Evolutionary conservation across 2,113 vertebrate genomes (phyloP).

Genomic region (Tor tambroides): DNA sequence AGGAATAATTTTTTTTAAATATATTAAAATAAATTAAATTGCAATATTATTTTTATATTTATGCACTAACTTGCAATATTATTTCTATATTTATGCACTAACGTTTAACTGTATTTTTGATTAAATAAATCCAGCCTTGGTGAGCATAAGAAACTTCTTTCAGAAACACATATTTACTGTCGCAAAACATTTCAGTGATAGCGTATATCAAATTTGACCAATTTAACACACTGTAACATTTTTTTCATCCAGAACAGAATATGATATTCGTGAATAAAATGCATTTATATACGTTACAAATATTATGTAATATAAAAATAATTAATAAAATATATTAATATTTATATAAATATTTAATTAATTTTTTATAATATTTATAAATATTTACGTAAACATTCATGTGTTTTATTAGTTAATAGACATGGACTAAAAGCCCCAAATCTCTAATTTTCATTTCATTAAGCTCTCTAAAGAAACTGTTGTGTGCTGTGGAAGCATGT

Average conservation of each 20-base stretch:
- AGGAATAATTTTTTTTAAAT: neutral
- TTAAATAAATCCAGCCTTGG: too few relatives aligned
- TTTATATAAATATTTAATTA: neutral
- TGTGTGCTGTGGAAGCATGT: constrained; percentile 1
- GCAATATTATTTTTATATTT: neutral
- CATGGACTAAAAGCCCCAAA: neutral
- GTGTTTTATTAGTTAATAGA: neutral
- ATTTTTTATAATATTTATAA: neutral
- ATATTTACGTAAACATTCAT: neutral
- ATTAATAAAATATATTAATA: neutral
- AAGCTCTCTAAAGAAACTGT: neutral
- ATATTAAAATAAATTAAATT: neutral
- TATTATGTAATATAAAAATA: neutral
- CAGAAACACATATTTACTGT: too few relatives aligned
- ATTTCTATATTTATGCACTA: neutral
- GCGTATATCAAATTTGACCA: too few relatives aligned
- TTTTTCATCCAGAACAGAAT: too few relatives aligned
- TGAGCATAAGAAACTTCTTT: too few relatives aligned
- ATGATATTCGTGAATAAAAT: too few relatives aligned
- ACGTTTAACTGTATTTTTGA: too few relatives aligned
- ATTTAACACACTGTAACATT: too few relatives aligned
- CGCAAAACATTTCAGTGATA: too few relatives aligned
- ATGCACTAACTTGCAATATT: neutral
- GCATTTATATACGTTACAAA: too few relatives aligned
- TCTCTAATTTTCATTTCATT: neutral